Conservation (phyloP, 1,140 invertebrate species). For the Drosophila baimaii region DNA sequence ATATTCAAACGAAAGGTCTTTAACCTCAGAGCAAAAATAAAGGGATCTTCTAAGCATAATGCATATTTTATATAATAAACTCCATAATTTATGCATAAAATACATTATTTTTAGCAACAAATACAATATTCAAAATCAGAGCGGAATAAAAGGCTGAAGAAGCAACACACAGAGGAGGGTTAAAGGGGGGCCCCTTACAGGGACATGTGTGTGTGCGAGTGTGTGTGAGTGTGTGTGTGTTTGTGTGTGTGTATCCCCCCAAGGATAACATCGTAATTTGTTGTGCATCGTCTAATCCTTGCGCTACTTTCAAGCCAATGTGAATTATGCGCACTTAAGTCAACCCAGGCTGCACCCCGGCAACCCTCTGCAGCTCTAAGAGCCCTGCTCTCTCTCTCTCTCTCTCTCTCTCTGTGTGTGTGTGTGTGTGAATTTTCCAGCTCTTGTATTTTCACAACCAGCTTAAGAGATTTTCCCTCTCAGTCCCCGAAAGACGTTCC, state of each 20-base stretch:
- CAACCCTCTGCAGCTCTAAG: conserved; percentile 1
- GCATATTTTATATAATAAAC: too few relatives aligned
- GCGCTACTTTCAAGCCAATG: conserved; percentile 71
- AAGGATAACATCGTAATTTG: conserved; percentile 70
- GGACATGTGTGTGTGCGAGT: too few relatives aligned
- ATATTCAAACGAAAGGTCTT: background rate
- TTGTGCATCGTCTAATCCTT: conserved; percentile 72
- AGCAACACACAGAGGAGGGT: conserved; percentile 15
- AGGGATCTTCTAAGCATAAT: too few relatives aligned
- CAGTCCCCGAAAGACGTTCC: conserved; percentile 56
- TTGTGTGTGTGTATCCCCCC: conserved; percentile 25
- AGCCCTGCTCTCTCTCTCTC: too few relatives aligned
- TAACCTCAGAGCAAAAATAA: too few relatives aligned
- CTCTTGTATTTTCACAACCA: conserved; percentile 62
- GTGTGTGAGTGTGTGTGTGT: background rate
- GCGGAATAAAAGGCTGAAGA: conserved; percentile 1
- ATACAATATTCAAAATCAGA: too few relatives aligned
- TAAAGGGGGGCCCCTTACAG: too few relatives aligned
- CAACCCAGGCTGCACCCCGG: conserved; percentile 28
- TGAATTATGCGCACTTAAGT: conserved; percentile 70
- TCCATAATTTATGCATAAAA: too few relatives aligned
- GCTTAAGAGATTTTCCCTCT: conserved; percentile 75
- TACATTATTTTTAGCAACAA: too few relatives aligned
- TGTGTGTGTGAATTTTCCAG: conserved; percentile 48
- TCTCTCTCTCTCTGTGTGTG: background rate